Evolutionary conservation across 2,797 vertebrate species (phyloP), one percentile per base, ranked within the genome.

Genomic region (Discoglossus pictus): DNA sequence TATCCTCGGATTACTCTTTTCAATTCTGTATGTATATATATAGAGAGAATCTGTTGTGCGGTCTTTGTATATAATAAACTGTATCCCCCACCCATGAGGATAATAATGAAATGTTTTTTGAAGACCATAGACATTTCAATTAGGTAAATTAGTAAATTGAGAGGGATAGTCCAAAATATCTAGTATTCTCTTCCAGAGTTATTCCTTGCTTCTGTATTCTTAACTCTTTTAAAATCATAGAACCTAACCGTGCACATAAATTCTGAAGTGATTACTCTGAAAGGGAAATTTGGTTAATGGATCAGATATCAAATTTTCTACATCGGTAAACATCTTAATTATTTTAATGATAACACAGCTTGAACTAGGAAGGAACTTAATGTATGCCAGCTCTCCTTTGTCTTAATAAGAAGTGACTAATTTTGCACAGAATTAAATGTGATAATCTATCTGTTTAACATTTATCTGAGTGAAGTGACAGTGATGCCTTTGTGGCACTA

Each of bases 281-380:
- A 79, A 73, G 35, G 55, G 17, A 61, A 60, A 79, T 76, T 65
- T 60, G 34, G 55, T 72, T 80, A 82, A 82, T 82, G 79, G 74
- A 81, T 79, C 80, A 78, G 73, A 77, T 62, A 71, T 35, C 66
- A 69, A 36, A 68, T 72, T 82, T 85, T 84, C 75, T 78, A 75
- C 76, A 80, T 77, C 74, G 75, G 74, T 4, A 63, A 79, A 73
- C 79, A 79, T 77, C 85, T 80, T 86, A 83, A 87, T 87, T 86
- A 84, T 81, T 77, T 78, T 51, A 7, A 20, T 80, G 80, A 78
- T 82, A 80, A 80, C 68, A 68, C 73, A 75, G 75, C 70, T 78
- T 83, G 74, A 79, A 69, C 43, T 72, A 74, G 58, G 82, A 73
- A 73, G 76, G 68, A 65, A 79, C 75, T 73, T 70, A 71, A 75